These are phyloP conservation scores for Tinea semifulvella DNA, from an alignment of 2,888 invertebrate genomes.

Conservation along the genomic window DNA sequence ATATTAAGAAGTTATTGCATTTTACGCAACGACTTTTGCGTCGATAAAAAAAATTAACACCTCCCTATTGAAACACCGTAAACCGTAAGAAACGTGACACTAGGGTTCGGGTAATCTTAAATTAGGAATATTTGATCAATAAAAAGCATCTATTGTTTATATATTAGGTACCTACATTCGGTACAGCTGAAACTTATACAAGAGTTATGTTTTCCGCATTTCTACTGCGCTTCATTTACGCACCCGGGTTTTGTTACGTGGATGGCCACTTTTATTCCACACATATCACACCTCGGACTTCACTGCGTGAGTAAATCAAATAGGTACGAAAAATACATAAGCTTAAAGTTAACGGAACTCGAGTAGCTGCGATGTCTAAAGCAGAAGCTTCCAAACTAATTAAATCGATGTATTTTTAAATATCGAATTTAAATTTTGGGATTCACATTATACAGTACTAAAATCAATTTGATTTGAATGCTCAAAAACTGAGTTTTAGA, in stretches of 20 bases:
- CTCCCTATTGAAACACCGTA: not conserved
- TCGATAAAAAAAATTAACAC: slow-evolving; percentile 9
- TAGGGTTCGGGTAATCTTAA: not conserved
- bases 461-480: no score
- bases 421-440: no score
- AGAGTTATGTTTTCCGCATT: slow-evolving; percentile 65
- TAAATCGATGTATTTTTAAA: no score
- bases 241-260: slow-evolving; percentile 38
- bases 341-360: no score
- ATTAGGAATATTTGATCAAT: not conserved
- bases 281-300: slow-evolving; percentile 2
- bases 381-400: no score
- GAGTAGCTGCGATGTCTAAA: no score
- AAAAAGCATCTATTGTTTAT: not conserved
- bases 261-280: slow-evolving; percentile 6
- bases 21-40: slow-evolving; percentile 8
- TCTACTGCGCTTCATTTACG: slow-evolving; percentile 61
- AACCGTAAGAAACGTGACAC: slow-evolving; percentile 28
- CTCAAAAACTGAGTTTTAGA: no score
- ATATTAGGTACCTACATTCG: not conserved
- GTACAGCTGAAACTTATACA: slow-evolving; percentile 51
- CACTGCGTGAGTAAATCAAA: no score
- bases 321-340: no score
- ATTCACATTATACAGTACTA: no score
- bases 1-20: slow-evolving; percentile 11